Conservation (phyloP, 2,113 vertebrate genomes). For the Rhombomys opimus region DNA sequence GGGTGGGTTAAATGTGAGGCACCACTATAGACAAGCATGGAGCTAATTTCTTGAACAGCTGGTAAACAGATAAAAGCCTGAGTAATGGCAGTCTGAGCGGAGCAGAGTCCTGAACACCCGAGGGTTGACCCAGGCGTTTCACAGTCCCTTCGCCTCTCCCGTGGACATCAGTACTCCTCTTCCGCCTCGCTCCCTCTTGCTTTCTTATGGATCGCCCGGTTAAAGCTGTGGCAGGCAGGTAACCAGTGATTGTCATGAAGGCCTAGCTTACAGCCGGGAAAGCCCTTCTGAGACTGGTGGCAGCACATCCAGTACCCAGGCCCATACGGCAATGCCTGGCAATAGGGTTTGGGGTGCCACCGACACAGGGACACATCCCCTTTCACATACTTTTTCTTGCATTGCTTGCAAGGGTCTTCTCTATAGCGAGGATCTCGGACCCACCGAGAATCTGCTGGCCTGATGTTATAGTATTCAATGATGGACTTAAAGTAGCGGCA, state of each 20-base stretch:
- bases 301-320: conserved; percentile 99
- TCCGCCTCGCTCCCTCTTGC: conserved; percentile 84
- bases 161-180: conserved; percentile 85
- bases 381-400: conserved; percentile 93
- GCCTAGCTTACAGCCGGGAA: conserved; percentile 94
- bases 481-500: conserved; percentile 95
- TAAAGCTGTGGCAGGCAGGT: conserved; percentile 94
- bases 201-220: conserved; percentile 91
- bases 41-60: conserved; percentile 22
- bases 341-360: conserved; percentile 98
- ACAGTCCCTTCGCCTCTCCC: neutral
- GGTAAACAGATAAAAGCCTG: neutral
- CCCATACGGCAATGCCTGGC: conserved; percentile 95
- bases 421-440: conserved; percentile 96
- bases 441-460: conserved; percentile 96
- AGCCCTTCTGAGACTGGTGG: conserved; percentile 91
- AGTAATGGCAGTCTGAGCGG: conserved; percentile 19
- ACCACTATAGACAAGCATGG: neutral
- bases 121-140: neutral
- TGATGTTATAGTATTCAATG: conserved; percentile 94
- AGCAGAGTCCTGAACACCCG: neutral
- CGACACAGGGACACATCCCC: conserved; percentile 96
- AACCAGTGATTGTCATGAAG: conserved; percentile 99
- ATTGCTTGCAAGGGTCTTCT: conserved; percentile 98
- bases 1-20: conserved; percentile 30